Conservation (phyloP, 2,113 vertebrate genomes). For the Ramphastos sulfuratus region DNA sequence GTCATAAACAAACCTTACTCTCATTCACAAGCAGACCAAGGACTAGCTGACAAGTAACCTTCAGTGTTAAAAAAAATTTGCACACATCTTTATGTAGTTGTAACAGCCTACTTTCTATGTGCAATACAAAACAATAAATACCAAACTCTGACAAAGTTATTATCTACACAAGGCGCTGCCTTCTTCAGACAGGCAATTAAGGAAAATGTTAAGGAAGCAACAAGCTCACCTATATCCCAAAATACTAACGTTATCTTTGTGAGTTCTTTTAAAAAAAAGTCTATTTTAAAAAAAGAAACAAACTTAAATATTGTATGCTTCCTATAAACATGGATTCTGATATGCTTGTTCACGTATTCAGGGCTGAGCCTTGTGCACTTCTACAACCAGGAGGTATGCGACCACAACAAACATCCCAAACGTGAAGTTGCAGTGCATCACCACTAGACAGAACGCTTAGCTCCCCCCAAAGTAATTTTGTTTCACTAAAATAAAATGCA, state of each 20-base stretch:
- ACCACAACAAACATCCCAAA: not conserved
- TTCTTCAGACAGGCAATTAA: not conserved
- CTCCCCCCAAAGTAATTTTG: not conserved
- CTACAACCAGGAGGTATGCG: too few species aligned
- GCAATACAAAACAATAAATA: not conserved
- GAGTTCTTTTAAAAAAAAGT: too few species aligned
- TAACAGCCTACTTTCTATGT: not conserved
- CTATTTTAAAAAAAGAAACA: not conserved
- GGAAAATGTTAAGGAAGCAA: not conserved
- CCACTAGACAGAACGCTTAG: not conserved
- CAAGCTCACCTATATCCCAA: not conserved
- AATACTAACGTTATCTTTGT: not conserved
- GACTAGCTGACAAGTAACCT: not conserved
- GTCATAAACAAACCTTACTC: not conserved
- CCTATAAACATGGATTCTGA: not conserved
- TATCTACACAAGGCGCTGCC: not conserved
- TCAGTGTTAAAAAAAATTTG: not conserved
- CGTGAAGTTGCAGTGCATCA: fast-evolving
- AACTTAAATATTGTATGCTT: fast-evolving
- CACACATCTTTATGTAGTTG: not conserved
- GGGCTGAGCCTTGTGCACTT: not conserved
- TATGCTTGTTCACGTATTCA: not conserved
- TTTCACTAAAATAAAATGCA: not conserved
- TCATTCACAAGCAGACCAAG: not conserved
- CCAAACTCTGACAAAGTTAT: not conserved